Percentiles rank a stretch among this genome's conserved stretches.
These are phyloP conservation scores for Podocnemis expansa DNA, from an alignment of 2,113 vertebrate genomes.

Conservation along the genomic window DNA sequence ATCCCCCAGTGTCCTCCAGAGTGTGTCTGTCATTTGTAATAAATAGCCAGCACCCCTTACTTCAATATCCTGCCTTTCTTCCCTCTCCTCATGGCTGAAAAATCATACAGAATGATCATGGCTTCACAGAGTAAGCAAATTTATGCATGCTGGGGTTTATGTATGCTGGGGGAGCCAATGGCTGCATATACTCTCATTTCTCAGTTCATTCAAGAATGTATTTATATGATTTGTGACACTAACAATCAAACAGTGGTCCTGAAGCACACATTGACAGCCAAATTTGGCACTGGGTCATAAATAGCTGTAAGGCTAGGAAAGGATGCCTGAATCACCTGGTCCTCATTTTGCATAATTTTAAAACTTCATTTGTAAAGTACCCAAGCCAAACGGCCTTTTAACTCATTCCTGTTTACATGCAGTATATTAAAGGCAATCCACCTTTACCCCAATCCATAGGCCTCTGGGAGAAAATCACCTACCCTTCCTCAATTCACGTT, in stretches of 20 bases:
- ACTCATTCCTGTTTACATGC: not conserved
- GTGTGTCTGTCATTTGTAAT: not conserved
- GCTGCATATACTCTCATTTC: slow-evolving; percentile 27
- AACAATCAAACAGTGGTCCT: not conserved
- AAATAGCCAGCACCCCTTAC: not conserved
- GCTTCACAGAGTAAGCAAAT: not conserved
- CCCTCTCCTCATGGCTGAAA: accelerated
- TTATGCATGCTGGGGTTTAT: not conserved
- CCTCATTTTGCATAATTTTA: not conserved
- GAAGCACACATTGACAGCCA: slow-evolving; percentile 21
- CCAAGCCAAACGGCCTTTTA: not conserved
- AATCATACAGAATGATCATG: not conserved
- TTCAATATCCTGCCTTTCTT: not conserved
- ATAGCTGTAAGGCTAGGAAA: not conserved
- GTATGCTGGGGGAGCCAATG: not conserved
- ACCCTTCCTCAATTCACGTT: no score
- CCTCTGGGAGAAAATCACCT: no score
- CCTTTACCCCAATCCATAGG: no score
- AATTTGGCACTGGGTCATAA: slow-evolving; percentile 48
- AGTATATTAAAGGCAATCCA: no score
- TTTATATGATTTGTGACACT: slow-evolving; percentile 9
- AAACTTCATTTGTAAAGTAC: slow-evolving; percentile 15
- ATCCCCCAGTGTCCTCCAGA: not conserved
- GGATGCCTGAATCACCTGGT: slow-evolving; percentile 23
- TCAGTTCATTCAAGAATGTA: not conserved